Evolutionary conservation across 2,888 invertebrate species (phyloP).

Genomic region (Pilophorus perplexus): DNA sequence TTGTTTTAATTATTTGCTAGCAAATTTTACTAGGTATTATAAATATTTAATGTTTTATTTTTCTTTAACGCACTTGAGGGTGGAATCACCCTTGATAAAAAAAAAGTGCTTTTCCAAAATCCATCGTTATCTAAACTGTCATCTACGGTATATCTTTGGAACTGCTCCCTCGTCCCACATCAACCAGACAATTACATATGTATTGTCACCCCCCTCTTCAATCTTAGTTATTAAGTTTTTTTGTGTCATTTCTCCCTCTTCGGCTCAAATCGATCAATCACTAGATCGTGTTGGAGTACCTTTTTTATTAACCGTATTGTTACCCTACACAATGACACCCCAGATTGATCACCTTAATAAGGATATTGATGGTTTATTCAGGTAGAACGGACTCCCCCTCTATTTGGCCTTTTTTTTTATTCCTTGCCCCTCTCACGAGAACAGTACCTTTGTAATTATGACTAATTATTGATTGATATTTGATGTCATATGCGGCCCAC

Average conservation of each 20-base stretch:
- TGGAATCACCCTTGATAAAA: too few species aligned
- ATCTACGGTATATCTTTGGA: too few species aligned
- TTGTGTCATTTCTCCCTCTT: not conserved
- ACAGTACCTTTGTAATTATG: constrained; percentile 33
- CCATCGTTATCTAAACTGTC: too few species aligned
- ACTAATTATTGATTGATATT: constrained; percentile 28
- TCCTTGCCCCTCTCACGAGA: not conserved
- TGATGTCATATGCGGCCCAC: not conserved
- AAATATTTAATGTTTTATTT: too few species aligned
- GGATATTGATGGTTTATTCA: constrained; percentile 39
- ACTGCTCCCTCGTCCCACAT: too few species aligned
- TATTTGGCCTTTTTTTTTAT: not conserved
- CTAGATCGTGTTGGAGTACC: not conserved
- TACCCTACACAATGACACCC: constrained; percentile 29
- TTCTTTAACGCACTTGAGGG: too few species aligned
- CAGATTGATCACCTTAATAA: constrained; percentile 41
- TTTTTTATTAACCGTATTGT: constrained; percentile 23
- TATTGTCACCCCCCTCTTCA: constrained; percentile 13
- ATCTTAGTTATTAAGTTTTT: not conserved
- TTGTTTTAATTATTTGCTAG: too few species aligned
- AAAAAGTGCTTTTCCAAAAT: too few species aligned
- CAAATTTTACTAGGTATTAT: too few species aligned
- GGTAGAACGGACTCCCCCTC: constrained; percentile 19
- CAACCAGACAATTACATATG: constrained; percentile 11
- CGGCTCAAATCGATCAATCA: constrained; percentile 35